A percentile compares a stretch with the other conserved stretches of the same genome.
Evolutionary conservation across 2,888 invertebrate species (phyloP).

Genomic region (Drosophila siamana): DNA sequence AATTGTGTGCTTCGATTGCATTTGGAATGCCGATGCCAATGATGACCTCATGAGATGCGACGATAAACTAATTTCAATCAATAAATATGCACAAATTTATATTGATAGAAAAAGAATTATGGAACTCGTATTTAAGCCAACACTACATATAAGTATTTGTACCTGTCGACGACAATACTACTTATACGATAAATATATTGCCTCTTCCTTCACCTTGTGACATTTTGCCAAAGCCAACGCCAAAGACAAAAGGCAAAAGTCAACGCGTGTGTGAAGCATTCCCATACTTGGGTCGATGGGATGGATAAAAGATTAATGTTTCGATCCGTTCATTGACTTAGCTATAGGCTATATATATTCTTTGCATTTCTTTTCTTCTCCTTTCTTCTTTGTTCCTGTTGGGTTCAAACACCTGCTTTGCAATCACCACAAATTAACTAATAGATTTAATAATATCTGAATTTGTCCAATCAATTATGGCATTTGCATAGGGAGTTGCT

Average conservation of each 20-base stretch:
- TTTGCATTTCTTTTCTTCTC: slow-evolving; percentile 1
- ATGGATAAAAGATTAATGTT: slow-evolving; percentile 23
- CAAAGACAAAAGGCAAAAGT: slow-evolving; percentile 23
- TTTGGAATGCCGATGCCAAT: slow-evolving; percentile 44
- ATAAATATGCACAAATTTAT: slow-evolving; percentile 22
- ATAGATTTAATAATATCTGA: slow-evolving; percentile 17
- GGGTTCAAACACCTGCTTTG: slow-evolving; percentile 55
- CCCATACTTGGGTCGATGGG: slow-evolving; percentile 15
- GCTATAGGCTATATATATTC: slow-evolving; percentile 1
- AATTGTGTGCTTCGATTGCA: slow-evolving; percentile 26
- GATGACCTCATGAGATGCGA: slow-evolving; percentile 66
- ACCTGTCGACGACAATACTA: not conserved
- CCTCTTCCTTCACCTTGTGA: slow-evolving; percentile 55
- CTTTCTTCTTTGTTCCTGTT: slow-evolving; percentile 12
- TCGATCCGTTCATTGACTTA: slow-evolving; percentile 12
- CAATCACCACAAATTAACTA: slow-evolving; percentile 20
- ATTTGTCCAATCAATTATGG: slow-evolving; percentile 28
- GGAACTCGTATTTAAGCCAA: slow-evolving; percentile 23
- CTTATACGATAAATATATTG: slow-evolving; percentile 5
- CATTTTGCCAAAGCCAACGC: slow-evolving; percentile 37
- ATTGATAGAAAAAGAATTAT: slow-evolving; percentile 39
- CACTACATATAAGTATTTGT: slow-evolving; percentile 13
- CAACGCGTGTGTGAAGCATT: slow-evolving; percentile 19
- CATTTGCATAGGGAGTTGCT: slow-evolving; percentile 29
- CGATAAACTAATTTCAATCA: slow-evolving; percentile 30